Conservation (phyloP, 1,140 invertebrate species). For the Bombus difficillimus region DNA sequence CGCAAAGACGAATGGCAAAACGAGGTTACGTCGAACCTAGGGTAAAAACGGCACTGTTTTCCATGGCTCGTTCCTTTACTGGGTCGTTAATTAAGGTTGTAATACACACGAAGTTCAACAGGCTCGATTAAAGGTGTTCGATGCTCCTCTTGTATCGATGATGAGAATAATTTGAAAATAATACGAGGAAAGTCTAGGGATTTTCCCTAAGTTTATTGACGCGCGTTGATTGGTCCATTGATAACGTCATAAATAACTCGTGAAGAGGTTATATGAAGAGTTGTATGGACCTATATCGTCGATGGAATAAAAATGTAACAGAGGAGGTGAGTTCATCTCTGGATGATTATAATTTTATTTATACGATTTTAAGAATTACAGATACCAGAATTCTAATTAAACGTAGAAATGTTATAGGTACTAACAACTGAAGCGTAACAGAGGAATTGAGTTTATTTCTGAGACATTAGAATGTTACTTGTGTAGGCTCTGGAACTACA, state of each 20-base stretch:
- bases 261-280: neutral
- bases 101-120: neutral
- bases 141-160: neutral
- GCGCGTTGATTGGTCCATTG: neutral
- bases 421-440: too few species aligned
- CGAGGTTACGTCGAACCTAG: neutral
- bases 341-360: neutral
- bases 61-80: constrained; percentile 10
- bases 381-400: neutral
- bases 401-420: too few species aligned
- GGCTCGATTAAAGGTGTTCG: neutral
- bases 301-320: neutral
- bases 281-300: neutral
- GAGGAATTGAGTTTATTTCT: too few species aligned
- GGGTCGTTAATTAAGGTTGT: neutral
- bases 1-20: constrained; percentile 16
- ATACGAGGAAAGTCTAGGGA: too few species aligned
- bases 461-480: too few species aligned
- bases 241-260: neutral
- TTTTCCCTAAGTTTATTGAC: neutral
- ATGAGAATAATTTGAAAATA: neutral
- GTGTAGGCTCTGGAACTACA: too few species aligned
- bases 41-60: neutral
- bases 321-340: neutral
- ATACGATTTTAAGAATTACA: neutral